Evolutionary conservation across 2,888 invertebrate genomes (phyloP).

Genomic region (Oligia latruncula): DNA sequence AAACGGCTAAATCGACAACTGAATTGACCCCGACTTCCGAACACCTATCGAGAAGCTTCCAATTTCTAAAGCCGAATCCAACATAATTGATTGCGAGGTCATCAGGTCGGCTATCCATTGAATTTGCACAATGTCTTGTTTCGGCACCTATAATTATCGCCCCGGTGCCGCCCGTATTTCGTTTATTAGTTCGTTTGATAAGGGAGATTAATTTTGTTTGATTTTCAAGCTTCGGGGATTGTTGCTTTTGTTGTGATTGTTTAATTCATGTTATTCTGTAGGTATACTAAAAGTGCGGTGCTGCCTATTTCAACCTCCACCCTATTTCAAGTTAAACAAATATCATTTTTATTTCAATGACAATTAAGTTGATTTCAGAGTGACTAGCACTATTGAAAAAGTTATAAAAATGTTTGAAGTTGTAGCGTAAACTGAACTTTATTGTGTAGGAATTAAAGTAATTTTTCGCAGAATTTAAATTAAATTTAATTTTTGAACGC

Average conservation of each 20-base stretch:
- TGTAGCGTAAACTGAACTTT: too few species aligned
- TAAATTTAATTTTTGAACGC: too few species aligned
- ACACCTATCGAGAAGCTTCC: not conserved
- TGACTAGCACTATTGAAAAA: too few species aligned
- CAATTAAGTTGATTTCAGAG: too few species aligned
- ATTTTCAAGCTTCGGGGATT: not conserved
- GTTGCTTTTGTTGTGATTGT: not conserved
- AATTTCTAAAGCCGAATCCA: conserved; percentile 22
- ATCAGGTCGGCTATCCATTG: conserved; percentile 16
- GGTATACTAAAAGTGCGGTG: too few species aligned
- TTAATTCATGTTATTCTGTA: too few species aligned
- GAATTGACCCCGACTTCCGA: not conserved
- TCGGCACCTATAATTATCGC: conserved; percentile 32
- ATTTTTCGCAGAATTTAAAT: too few species aligned
- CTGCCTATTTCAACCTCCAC: too few species aligned
- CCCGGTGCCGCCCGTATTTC: conserved; percentile 19
- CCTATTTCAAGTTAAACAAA: too few species aligned
- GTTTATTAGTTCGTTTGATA: conserved; percentile 1
- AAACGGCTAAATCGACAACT: not conserved
- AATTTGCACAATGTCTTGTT: conserved; percentile 10
- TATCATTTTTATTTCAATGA: too few species aligned
- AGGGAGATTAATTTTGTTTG: not conserved
- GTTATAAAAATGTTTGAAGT: too few species aligned
- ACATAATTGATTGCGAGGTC: conserved; percentile 7
- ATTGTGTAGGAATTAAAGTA: too few species aligned